phyloP scores from a whole-genome alignment of 2,113 vertebrate genomes.

The Colius striatus region DNA sequence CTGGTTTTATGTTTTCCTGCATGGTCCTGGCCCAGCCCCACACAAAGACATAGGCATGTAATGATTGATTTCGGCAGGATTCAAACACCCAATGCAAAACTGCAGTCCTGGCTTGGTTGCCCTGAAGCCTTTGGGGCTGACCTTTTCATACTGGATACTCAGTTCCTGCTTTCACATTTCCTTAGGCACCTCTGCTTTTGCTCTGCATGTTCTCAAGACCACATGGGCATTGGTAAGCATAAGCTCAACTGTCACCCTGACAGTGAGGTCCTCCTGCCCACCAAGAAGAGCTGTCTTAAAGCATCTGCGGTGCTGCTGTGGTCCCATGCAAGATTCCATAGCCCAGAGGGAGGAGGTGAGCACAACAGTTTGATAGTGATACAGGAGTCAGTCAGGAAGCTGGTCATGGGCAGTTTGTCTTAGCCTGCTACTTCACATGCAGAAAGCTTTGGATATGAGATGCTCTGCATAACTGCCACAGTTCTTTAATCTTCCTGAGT shows the following conservation, averaged over 20 bases:
- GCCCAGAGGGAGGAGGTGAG: background rate
- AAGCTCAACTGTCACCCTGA: background rate
- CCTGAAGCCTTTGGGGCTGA: background rate
- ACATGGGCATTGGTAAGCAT: rapidly evolving
- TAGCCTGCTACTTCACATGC: background rate
- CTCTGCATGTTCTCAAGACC: background rate
- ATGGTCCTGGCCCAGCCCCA: background rate
- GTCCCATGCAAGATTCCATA: background rate
- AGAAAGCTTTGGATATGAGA: background rate
- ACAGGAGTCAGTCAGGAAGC: background rate
- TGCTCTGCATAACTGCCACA: background rate
- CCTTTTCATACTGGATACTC: background rate
- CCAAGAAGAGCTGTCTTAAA: background rate
- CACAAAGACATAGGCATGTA: background rate
- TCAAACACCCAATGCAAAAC: background rate
- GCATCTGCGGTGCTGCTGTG: rapidly evolving
- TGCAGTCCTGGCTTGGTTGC: background rate
- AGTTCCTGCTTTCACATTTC: background rate
- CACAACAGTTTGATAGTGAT: background rate
- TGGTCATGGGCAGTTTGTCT: background rate
- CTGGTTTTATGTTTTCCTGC: background rate
- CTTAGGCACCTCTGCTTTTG: background rate
- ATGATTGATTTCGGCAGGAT: background rate
- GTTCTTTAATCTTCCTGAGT: background rate
- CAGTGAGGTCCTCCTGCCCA: background rate